These are phyloP conservation scores for Chrosomus eos DNA, from an alignment of 2,797 vertebrate genomes.

Conservation along the genomic window DNA sequence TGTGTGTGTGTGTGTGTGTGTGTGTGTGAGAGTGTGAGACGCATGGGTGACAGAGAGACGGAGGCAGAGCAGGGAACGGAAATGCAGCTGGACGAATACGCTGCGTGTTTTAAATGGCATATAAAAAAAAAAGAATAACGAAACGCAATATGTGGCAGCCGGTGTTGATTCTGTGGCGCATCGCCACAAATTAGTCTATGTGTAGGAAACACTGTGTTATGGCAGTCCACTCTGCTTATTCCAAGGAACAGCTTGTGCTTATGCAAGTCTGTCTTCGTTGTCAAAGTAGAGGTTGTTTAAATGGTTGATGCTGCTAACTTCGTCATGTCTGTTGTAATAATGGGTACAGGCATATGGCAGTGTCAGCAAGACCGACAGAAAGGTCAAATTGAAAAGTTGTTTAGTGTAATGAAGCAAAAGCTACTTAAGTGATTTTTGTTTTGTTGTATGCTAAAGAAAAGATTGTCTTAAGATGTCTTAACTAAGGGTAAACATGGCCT, in stretches of 20 bases:
- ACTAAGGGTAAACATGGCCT: background rate
- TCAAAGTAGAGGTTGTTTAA: slow-evolving; percentile 4
- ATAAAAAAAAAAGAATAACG: too few relatives aligned
- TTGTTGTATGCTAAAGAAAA: background rate
- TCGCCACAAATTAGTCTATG: too few relatives aligned
- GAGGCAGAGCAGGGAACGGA: too few relatives aligned
- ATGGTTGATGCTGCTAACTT: background rate
- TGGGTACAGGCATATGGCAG: background rate
- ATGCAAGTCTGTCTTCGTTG: background rate
- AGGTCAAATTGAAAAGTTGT: background rate
- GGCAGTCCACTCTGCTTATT: background rate
- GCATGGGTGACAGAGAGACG: too few relatives aligned
- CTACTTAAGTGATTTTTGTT: background rate
- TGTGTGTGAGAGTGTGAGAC: too few relatives aligned
- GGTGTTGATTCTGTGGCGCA: too few relatives aligned
- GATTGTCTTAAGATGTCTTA: background rate
- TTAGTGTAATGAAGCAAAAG: background rate
- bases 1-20: too few relatives aligned
- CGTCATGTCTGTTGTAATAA: background rate
- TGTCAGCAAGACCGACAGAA: slow-evolving; percentile 8
- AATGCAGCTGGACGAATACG: too few relatives aligned
- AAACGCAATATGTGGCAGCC: too few relatives aligned
- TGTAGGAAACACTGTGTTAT: too few relatives aligned
- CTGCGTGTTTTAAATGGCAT: too few relatives aligned
- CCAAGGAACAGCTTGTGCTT: background rate